phyloP scores from a whole-genome alignment of 2,113 vertebrate species.

The Chauna torquata region DNA sequence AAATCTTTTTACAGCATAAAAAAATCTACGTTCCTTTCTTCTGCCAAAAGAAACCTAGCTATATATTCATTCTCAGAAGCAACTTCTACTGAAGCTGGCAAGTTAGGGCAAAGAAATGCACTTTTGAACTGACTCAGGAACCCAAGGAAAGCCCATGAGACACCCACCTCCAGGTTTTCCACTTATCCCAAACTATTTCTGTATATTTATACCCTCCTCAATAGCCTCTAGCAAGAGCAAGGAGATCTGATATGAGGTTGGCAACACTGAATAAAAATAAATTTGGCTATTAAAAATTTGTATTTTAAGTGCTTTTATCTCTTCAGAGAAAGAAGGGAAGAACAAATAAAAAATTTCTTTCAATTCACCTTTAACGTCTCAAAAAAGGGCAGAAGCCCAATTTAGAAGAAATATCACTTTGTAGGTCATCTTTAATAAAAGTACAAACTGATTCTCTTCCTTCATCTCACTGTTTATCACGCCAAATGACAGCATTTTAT shows the following conservation, averaged over 20 bases:
- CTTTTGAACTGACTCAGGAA: background rate
- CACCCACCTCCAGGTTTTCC: background rate
- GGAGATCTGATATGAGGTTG: background rate
- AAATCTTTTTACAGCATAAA: background rate
- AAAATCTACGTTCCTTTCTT: background rate
- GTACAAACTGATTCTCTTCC: constrained; percentile 13
- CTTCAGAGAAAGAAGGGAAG: background rate
- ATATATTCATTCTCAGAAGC: background rate
- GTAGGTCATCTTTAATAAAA: constrained; percentile 52
- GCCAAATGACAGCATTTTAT: constrained; percentile 36
- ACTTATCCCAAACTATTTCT: background rate
- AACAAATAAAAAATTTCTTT: background rate
- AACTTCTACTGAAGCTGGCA: background rate
- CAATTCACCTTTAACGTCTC: background rate
- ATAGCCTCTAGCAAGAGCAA: background rate
- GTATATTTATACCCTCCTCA: background rate
- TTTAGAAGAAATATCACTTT: constrained; percentile 26
- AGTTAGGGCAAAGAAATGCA: background rate
- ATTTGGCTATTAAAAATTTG: background rate
- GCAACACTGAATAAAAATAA: background rate
- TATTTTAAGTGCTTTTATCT: background rate
- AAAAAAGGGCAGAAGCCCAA: constrained; percentile 8
- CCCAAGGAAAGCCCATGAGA: background rate
- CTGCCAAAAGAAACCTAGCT: background rate
- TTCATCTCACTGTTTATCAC: constrained; percentile 5